Base-by-base conservation (phyloP, 2,888 invertebrate species). In the Neuroscelio doddi region DNA sequence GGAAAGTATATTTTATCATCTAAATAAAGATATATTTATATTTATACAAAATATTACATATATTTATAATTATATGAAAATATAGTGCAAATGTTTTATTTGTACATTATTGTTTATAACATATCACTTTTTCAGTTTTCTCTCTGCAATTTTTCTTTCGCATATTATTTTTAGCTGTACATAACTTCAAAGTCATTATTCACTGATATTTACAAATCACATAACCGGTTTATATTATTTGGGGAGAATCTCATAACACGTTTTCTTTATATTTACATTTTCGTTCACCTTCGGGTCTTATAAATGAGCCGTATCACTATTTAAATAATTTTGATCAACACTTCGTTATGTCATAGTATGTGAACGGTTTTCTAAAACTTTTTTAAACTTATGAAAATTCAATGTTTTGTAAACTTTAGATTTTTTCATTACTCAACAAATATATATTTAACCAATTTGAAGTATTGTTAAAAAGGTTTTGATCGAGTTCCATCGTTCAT, bases 1-100 rank as follows among this genome's bases (percentile, higher is more conserved):
- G 68, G 62, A 17, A 72, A 73, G 24, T 67, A 39, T 10, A 64
- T 56, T 26, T 70, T 73, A 41, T 78, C 75, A 10, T 78, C 80
- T 80, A 12, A 2, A 8, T 10, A 32, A 8, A 32, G 3, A 10
- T 32, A 10, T n/a, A n/a, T n/a, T n/a, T n/a, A n/a, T n/a, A n/a
- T n/a, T n/a, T n/a, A n/a, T n/a, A n/a, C n/a, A n/a, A n/a, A n/a
- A n/a, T n/a, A n/a, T n/a, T n/a, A n/a, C n/a, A n/a, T n/a, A n/a
- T n/a, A n/a, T n/a, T n/a, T n/a, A n/a, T n/a, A n/a, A n/a, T n/a
- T n/a, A n/a, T n/a, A n/a, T n/a, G n/a, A n/a, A n/a, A n/a, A n/a
- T n/a, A n/a, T n/a, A n/a, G n/a, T n/a, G n/a, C n/a, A n/a, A n/a
- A n/a, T n/a, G n/a, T n/a, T n/a, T n/a, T n/a, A 21, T 21, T 21